Evolutionary conservation across 2,888 invertebrate genomes (phyloP).

Genomic region (Labia minor): DNA sequence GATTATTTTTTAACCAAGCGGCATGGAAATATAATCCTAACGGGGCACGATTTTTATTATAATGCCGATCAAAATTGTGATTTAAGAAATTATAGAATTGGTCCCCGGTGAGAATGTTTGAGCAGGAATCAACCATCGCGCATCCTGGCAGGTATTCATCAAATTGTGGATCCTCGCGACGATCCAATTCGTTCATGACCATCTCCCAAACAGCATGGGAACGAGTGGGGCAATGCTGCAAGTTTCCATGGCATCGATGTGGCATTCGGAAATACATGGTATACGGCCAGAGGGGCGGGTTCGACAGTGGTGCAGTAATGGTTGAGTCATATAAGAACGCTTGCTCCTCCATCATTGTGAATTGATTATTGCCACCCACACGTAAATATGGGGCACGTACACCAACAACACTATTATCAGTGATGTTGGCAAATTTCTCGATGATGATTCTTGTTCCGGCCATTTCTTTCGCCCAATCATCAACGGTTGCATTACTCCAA

Average conservation of each 20-base stretch:
- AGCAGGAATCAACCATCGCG: constrained; percentile 91
- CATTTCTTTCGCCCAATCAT: constrained; percentile 92
- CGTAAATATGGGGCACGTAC: constrained; percentile 81
- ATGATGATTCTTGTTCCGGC: constrained; percentile 84
- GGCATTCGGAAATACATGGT: constrained; percentile 97
- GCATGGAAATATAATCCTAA: constrained; percentile 87
- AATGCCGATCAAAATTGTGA: constrained; percentile 87
- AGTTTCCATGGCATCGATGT: constrained; percentile 83
- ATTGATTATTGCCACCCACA: constrained; percentile 91
- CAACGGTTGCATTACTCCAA: constrained; percentile 86
- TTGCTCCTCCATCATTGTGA: constrained; percentile 95
- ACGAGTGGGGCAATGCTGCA: constrained; percentile 82
- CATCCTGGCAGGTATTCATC: constrained; percentile 85
- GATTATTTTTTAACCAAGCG: constrained; percentile 86
- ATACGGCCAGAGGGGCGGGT: constrained; percentile 94
- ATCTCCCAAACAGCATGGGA: constrained; percentile 93
- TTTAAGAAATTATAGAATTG: constrained; percentile 90
- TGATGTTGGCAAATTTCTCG: constrained; percentile 80
- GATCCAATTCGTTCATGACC: constrained; percentile 89
- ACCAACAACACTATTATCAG: constrained; percentile 84
- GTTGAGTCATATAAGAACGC: constrained; percentile 92
- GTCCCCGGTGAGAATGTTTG: constrained; percentile 81
- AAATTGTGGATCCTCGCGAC: constrained; percentile 78
- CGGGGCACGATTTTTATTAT: constrained; percentile 80
- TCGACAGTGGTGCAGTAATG: constrained; percentile 80